Percentiles rank a stretch among this genome's conserved stretches.
phyloP scores from a whole-genome alignment of 1,140 invertebrate genomes.

The Holcopasites calliopsidis region DNA sequence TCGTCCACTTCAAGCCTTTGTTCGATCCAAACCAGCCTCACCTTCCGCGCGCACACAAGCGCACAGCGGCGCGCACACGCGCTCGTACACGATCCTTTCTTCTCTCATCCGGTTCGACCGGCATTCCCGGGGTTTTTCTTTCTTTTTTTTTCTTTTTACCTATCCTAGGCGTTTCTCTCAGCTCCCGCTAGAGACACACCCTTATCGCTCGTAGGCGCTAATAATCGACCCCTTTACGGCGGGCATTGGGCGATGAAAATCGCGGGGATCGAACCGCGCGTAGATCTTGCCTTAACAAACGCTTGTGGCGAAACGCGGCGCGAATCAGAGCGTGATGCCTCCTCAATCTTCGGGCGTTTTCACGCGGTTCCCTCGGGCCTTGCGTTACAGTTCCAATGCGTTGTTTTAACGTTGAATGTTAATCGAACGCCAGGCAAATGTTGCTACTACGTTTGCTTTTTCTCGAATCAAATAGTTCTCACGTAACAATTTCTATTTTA shows the following conservation, averaged over 20 bases:
- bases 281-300: too few species aligned
- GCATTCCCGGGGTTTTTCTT: slow-evolving; percentile 26
- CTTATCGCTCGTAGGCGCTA: slow-evolving; percentile 8
- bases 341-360: slow-evolving; percentile 2
- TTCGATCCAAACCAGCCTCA: slow-evolving; percentile 11
- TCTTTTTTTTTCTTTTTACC: too few species aligned
- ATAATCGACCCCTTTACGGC: background rate
- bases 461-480: too few species aligned
- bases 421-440: background rate
- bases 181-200: background rate
- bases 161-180: slow-evolving; percentile 13
- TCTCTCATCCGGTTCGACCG: slow-evolving; percentile 36
- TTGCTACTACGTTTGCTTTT: background rate
- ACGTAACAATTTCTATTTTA: too few species aligned
- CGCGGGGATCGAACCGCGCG: background rate
- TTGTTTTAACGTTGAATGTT: too few species aligned
- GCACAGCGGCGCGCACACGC: too few species aligned
- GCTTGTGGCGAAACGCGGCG: too few species aligned
- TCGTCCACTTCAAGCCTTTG: too few species aligned
- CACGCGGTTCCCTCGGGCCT: too few species aligned
- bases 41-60: background rate
- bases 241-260: background rate
- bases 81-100: slow-evolving; percentile 6
- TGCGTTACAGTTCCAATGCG: too few species aligned
- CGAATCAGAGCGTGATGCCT: slow-evolving; percentile 19